Evolutionary conservation across 2,888 invertebrate genomes (phyloP).

Genomic region (Dryocosmus kuriphilus): DNA sequence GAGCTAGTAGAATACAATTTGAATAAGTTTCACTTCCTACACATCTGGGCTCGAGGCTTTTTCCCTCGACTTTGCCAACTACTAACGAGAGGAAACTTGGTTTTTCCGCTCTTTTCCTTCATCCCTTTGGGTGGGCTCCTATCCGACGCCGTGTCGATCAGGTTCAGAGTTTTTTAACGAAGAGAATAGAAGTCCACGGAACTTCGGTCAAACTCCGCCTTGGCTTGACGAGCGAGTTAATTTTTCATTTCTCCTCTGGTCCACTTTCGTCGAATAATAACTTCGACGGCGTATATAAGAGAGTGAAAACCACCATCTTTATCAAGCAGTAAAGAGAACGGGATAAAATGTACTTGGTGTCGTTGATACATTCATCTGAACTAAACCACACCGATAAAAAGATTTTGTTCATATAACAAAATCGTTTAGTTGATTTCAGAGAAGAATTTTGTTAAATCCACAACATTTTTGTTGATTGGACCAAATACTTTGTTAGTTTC

Average conservation of each 20-base stretch:
- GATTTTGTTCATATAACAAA: too few species aligned
- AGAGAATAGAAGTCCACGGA: constrained; percentile 64
- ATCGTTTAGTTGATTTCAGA: too few species aligned
- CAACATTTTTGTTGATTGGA: too few species aligned
- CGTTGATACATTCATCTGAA: not conserved
- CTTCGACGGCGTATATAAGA: constrained; percentile 35
- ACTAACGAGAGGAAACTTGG: constrained; percentile 68
- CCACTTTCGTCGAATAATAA: constrained; percentile 61
- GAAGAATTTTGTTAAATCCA: too few species aligned
- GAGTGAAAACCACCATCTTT: constrained; percentile 48
- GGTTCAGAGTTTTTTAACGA: constrained; percentile 60
- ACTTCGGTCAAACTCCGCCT: constrained; percentile 66
- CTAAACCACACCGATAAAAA: too few species aligned
- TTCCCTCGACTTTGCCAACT: constrained; percentile 63
- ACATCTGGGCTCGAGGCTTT: constrained; percentile 57
- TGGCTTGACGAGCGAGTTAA: constrained; percentile 66
- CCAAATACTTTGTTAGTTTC: too few species aligned
- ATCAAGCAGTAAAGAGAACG: not conserved
- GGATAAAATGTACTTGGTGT: not conserved
- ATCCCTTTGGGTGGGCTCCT: constrained; percentile 50
- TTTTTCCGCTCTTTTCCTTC: constrained; percentile 52
- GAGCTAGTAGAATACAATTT: constrained; percentile 19
- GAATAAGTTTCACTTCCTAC: constrained; percentile 39
- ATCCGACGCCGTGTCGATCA: constrained; percentile 52
- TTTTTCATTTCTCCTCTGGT: constrained; percentile 68